These are phyloP conservation scores for Morone chrysops DNA, from an alignment of 2,113 vertebrate species.

Conservation along the genomic window DNA sequence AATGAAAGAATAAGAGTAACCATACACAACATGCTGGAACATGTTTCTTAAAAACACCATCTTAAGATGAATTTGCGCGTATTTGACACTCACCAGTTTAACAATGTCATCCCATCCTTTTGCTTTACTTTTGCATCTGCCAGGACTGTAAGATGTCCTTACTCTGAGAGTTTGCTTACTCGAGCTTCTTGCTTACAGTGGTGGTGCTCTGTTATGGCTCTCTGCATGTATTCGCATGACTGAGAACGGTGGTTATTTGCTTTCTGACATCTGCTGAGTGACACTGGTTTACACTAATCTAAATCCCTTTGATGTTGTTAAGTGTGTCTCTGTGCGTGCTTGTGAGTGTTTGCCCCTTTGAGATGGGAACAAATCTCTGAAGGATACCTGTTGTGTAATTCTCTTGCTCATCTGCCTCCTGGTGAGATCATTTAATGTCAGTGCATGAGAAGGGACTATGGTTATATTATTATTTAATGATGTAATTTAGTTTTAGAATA, in stretches of 20 bases:
- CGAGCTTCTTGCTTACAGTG: not conserved
- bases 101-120: too few relatives aligned
- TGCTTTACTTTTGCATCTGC: too few relatives aligned
- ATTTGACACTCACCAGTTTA: not conserved
- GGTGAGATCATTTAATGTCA: slow-evolving; percentile 25
- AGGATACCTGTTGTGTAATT: slow-evolving; percentile 6
- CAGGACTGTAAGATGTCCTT: not conserved
- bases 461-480: slow-evolving; percentile 14
- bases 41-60: too few relatives aligned
- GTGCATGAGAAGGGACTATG: not conserved
- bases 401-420: slow-evolving; percentile 21
- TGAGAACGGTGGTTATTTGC: slow-evolving; percentile 4
- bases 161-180: not conserved
- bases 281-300: slow-evolving; percentile 20
- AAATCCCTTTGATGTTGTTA: slow-evolving; percentile 10
- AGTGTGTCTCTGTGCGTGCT: not conserved
- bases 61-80: too few relatives aligned
- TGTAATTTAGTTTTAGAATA: not conserved
- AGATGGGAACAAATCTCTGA: slow-evolving; percentile 8
- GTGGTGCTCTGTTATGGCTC: not conserved
- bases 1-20: not conserved
- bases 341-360: slow-evolving; percentile 21
- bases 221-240: not conserved
- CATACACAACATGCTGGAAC: too few relatives aligned
- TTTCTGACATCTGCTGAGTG: slow-evolving; percentile 17